Evolutionary conservation across 2,888 invertebrate genomes (phyloP).

Genomic region (Abrostola triplasia): DNA sequence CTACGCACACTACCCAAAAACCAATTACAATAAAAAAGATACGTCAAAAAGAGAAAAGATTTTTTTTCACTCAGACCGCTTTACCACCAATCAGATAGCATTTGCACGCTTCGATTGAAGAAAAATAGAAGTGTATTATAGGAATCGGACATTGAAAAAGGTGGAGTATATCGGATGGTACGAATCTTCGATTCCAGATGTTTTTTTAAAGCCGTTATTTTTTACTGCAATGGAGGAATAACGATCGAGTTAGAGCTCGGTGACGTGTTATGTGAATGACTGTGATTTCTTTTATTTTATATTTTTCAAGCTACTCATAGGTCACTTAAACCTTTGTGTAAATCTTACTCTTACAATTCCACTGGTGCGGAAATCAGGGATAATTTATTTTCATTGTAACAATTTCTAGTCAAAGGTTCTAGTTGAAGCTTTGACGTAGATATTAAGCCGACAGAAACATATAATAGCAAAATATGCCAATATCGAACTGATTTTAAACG

Average conservation of each 20-base stretch:
- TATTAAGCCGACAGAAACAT: constrained; percentile 12
- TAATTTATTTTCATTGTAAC: constrained; percentile 1
- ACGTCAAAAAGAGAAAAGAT: constrained; percentile 9
- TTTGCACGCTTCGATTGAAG: constrained; percentile 62
- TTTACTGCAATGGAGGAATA: constrained; percentile 8
- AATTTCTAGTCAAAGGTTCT: neutral
- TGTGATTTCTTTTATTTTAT: neutral
- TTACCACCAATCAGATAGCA: constrained; percentile 60
- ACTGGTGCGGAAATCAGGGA: constrained; percentile 1
- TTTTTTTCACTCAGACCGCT: constrained; percentile 32
- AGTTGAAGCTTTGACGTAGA: constrained; percentile 11
- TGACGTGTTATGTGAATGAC: neutral
- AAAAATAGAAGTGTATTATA: constrained; percentile 64
- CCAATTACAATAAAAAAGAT: constrained; percentile 14
- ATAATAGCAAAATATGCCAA: constrained; percentile 33
- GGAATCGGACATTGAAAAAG: constrained; percentile 67
- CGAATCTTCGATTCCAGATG: constrained; percentile 24
- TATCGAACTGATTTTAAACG: constrained; percentile 46
- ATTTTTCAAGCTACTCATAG: neutral
- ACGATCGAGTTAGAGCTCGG: constrained; percentile 1
- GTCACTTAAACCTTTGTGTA: neutral
- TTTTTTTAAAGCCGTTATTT: constrained; percentile 28
- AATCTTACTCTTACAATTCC: neutral
- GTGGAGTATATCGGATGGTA: constrained; percentile 38
- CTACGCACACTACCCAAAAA: constrained; percentile 7